A percentile compares a stretch with the other conserved stretches of the same genome.
Evolutionary conservation across 2,113 vertebrate genomes (phyloP).

Genomic region (Phylloscopus trochiloides): DNA sequence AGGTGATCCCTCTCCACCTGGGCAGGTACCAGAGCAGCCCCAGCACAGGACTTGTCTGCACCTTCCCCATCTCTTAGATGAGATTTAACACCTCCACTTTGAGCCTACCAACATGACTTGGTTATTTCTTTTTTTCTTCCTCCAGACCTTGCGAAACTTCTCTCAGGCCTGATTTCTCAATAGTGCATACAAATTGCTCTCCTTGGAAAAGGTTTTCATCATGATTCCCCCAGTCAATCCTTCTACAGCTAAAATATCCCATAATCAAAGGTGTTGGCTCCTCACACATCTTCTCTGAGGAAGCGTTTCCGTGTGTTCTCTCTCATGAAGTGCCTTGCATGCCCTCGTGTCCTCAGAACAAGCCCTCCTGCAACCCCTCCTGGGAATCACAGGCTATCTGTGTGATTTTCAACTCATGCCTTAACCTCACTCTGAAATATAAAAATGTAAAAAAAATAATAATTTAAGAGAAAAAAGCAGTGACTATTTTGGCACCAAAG

Average conservation of each 20-base stretch:
- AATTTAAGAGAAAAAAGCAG: neutral
- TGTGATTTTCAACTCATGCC: neutral
- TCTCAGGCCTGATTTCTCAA: conserved; percentile 27
- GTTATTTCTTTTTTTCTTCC: neutral
- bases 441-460: neutral
- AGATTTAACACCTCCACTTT: neutral
- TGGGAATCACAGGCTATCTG: neutral
- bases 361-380: neutral
- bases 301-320: neutral
- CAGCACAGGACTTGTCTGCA: neutral
- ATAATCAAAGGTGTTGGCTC: conserved; percentile 9
- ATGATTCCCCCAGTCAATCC: neutral
- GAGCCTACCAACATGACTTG: neutral
- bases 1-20: neutral
- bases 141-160: neutral
- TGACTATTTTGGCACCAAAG: neutral
- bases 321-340: neutral
- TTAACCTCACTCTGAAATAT: neutral
- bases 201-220: conserved; percentile 6
- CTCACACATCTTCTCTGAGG: neutral
- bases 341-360: neutral
- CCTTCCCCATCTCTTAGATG: neutral
- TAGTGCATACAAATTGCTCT: conserved; percentile 11
- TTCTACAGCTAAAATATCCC: neutral
- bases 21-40: neutral